Evolutionary conservation across 2,888 invertebrate genomes (phyloP).

Genomic region (Papilio demoleus): DNA sequence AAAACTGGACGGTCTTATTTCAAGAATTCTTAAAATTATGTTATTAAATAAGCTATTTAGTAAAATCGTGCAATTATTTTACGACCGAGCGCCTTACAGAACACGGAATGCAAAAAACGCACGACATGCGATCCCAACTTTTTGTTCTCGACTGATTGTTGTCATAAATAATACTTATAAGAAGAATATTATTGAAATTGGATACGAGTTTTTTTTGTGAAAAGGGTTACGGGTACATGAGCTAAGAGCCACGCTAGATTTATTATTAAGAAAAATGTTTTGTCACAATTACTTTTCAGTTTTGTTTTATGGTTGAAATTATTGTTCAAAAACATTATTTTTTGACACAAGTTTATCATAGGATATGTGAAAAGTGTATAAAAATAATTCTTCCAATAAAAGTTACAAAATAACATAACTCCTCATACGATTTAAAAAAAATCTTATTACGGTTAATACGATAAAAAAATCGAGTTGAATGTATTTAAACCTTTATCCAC

Average conservation of each 20-base stretch:
- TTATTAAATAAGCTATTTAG: conserved; percentile 14
- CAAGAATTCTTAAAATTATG: conserved; percentile 3
- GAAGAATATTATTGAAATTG: conserved; percentile 12
- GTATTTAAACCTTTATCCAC: not conserved
- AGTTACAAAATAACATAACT: not conserved
- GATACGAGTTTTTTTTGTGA: conserved; percentile 7
- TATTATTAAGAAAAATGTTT: too few species aligned
- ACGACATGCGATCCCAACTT: conserved; percentile 8
- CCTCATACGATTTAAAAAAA: not conserved
- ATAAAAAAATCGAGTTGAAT: conserved; percentile 12
- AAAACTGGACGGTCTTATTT: not conserved
- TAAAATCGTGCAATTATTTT: conserved; percentile 16
- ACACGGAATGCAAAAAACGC: conserved; percentile 29
- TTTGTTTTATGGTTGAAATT: too few species aligned
- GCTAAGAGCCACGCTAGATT: not conserved
- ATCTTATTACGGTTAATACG: conserved; percentile 4
- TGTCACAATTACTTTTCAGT: too few species aligned
- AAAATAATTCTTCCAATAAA: too few species aligned
- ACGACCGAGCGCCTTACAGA: not conserved
- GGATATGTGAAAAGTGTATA: too few species aligned
- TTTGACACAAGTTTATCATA: too few species aligned
- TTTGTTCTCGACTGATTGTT: not conserved
- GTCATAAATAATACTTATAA: not conserved
- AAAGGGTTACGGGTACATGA: not conserved
- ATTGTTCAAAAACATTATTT: too few species aligned